Base-by-base conservation (phyloP, 2,113 vertebrate species). In the Vidua macroura region DNA sequence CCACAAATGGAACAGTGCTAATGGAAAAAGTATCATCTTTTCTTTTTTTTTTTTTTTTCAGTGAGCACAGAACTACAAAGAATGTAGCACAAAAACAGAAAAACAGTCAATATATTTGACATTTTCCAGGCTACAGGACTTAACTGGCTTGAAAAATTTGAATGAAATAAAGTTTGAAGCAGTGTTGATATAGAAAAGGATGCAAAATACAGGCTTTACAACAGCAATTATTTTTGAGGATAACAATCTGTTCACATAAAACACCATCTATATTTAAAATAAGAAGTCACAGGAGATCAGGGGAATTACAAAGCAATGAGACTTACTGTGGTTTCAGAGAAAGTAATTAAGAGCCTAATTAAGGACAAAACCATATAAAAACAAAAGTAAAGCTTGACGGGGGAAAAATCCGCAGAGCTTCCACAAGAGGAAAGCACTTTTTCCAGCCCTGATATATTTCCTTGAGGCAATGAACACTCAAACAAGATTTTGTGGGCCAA, bases 301-400 rank as follows among this genome's bases (percentile, higher is more conserved):
- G 83, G 86, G 92, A 95, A 96, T 96, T 94, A 93, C 95, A 95
- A 96, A 96, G 92, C 91, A 95, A 86, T 90, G 91, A 94, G 86
- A 93, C 68, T 96, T 86, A 69, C 86, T 93, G 92, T 75, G 80
- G 91, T 96, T 96, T 94, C 91, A 92, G 88, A 85, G 80, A 95
- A 95, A 95, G 94, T 94, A 96, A 95, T 96, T 96, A 96, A 94
- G 86, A 90, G 90, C 73, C 95, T 96, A 96, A 96, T 96, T 96
- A 96, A 96, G 94, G 88, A 93, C 83, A 94, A 95, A 94, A 90
- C 75, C 85, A 88, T 94, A 93, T 41, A 93, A 96, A 96, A 92
- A 93, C 83, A 92, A 88, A 93, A 92, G 73, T 63, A 86, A 93
- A 93, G 35, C 83, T 88, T 94, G 72, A 75, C 86, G 39, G 35